Evolutionary conservation across 2,888 invertebrate species (phyloP).

Genomic region (Himalopsyche japonica): DNA sequence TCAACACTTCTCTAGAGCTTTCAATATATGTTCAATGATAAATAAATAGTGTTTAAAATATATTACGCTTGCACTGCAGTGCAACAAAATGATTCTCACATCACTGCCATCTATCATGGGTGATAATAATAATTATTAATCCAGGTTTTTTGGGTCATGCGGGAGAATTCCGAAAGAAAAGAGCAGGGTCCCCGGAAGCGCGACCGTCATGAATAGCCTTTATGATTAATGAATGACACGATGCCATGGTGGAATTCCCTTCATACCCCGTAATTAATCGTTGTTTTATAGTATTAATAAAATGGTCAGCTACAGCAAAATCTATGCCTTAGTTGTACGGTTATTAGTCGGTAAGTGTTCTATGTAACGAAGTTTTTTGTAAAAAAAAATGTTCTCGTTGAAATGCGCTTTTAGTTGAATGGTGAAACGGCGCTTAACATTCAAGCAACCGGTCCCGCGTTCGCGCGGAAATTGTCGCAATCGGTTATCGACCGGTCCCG

Average conservation of each 20-base stretch:
- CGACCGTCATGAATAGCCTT: background rate
- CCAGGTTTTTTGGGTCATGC: background rate
- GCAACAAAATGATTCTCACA: background rate
- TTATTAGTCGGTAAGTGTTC: background rate
- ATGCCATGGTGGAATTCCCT: background rate
- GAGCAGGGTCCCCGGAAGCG: background rate
- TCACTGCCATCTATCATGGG: background rate
- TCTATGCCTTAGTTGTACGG: background rate
- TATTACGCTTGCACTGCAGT: background rate
- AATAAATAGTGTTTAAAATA: too few relatives aligned
- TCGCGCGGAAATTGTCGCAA: too few relatives aligned
- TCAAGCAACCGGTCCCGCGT: too few relatives aligned
- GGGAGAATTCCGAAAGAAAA: background rate
- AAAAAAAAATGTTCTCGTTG: background rate
- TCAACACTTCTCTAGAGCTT: too few relatives aligned
- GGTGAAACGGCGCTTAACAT: too few relatives aligned
- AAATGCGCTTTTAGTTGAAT: background rate
- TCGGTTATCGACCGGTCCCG: too few relatives aligned
- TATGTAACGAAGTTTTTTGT: background rate
- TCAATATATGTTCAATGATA: too few relatives aligned
- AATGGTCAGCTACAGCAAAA: background rate
- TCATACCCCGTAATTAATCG: slow-evolving; percentile 22
- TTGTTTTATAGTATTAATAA: slow-evolving; percentile 21
- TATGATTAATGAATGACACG: slow-evolving; percentile 15
- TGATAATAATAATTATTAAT: background rate